Conservation (phyloP, 2,797 vertebrate genomes). For the Tarsius wallacei region DNA sequence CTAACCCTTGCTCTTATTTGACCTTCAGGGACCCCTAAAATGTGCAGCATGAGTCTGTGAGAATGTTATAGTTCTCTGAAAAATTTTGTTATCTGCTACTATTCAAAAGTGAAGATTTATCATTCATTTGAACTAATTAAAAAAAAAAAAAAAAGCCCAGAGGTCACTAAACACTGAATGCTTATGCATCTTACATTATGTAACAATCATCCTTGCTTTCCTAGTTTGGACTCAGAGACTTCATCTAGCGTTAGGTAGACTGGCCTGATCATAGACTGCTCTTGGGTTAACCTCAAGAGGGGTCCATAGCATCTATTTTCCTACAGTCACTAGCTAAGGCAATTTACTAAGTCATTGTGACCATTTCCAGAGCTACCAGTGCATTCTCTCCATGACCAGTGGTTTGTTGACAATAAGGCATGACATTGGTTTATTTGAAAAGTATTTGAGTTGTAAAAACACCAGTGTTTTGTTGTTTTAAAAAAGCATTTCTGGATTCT, state of each 20-base stretch:
- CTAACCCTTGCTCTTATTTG: not conserved
- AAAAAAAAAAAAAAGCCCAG: not conserved
- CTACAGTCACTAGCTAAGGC: not conserved
- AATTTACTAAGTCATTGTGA: not conserved
- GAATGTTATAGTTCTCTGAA: not conserved
- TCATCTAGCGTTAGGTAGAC: not conserved
- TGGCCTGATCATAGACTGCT: not conserved
- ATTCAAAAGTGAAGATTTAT: not conserved
- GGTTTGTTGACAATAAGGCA: constrained; percentile 68
- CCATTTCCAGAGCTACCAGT: not conserved
- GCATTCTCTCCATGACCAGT: not conserved
- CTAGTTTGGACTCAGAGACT: not conserved
- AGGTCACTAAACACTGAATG: not conserved
- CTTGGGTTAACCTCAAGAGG: not conserved
- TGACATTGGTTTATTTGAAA: constrained; percentile 76
- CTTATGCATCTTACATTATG: fast-evolving
- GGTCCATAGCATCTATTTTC: not conserved
- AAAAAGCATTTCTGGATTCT: constrained; percentile 79
- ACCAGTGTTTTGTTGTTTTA: constrained; percentile 66
- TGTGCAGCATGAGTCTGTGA: not conserved
- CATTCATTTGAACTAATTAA: constrained; percentile 8
- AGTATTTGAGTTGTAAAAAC: constrained; percentile 65
- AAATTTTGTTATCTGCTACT: constrained; percentile 1
- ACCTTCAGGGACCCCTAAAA: constrained; percentile 30
- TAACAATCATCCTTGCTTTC: not conserved